These are phyloP conservation scores for Ia io DNA, from an alignment of 2,113 vertebrate genomes.

Conservation along the genomic window DNA sequence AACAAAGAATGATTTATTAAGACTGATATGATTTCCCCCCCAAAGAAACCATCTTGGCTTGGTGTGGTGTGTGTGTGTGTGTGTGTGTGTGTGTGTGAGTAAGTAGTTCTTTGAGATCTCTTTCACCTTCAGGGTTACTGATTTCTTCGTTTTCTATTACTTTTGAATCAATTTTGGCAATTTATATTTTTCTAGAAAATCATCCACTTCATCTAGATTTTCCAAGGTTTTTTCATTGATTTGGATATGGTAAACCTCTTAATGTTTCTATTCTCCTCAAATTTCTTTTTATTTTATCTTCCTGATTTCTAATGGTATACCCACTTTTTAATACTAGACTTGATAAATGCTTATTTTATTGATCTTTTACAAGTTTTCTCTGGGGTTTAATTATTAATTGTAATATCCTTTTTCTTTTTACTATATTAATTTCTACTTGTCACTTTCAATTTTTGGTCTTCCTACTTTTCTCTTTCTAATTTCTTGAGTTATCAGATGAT, in stretches of 20 bases:
- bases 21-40: neutral
- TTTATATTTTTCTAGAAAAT: slow-evolving; percentile 29
- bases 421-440: neutral
- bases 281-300: neutral
- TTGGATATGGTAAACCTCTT: neutral
- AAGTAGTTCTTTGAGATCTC: neutral
- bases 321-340: slow-evolving; percentile 24
- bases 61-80: neutral
- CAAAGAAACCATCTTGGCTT: neutral
- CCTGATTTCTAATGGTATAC: neutral
- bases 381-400: neutral
- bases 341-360: slow-evolving; percentile 8
- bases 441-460: slow-evolving; percentile 1
- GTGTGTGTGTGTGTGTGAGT: too few species aligned
- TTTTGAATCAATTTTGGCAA: slow-evolving; percentile 21
- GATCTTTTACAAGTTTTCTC: neutral
- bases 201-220: neutral
- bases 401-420: neutral
- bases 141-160: neutral
- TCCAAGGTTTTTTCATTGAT: neutral
- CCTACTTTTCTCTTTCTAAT: neutral
- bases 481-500: neutral
- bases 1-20: slow-evolving; percentile 49
- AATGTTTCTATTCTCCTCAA: neutral
- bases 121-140: neutral